These are phyloP conservation scores for Mola mola DNA, from an alignment of 2,113 vertebrate genomes.

Conservation along the genomic window DNA sequence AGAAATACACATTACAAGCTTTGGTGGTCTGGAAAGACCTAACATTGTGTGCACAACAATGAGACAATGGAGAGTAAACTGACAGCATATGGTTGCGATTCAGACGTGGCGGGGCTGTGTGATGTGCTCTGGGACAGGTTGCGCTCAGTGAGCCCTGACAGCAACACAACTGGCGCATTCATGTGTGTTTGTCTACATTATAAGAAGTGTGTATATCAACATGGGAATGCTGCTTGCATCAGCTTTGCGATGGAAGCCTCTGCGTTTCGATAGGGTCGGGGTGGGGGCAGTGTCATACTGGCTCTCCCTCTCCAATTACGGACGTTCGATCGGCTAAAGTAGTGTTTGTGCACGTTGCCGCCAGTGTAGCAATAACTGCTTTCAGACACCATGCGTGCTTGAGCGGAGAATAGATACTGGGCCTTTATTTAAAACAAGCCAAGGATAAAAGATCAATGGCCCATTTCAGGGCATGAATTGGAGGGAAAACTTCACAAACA, in stretches of 20 bases:
- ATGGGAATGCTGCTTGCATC: slow-evolving; percentile 55
- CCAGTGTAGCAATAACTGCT: slow-evolving; percentile 62
- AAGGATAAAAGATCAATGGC: slow-evolving; percentile 74
- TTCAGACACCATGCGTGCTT: slow-evolving; percentile 63
- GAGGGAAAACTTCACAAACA: slow-evolving; percentile 77
- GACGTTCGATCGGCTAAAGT: slow-evolving; percentile 72
- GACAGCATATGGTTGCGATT: slow-evolving; percentile 26
- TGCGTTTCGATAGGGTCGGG: slow-evolving; percentile 26
- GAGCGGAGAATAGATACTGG: slow-evolving; percentile 59
- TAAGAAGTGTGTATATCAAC: slow-evolving; percentile 51
- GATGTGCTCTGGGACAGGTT: slow-evolving; percentile 54
- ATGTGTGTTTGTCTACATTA: slow-evolving; percentile 50
- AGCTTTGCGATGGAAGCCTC: slow-evolving; percentile 59
- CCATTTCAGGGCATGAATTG: slow-evolving; percentile 65
- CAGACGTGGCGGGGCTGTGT: slow-evolving; percentile 46
- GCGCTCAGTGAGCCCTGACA: slow-evolving; percentile 59
- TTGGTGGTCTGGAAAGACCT: slow-evolving; percentile 46
- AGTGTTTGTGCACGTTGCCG: slow-evolving; percentile 61
- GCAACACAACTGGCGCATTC: slow-evolving; percentile 24
- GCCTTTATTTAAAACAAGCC: slow-evolving; percentile 77
- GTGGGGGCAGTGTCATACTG: slow-evolving; percentile 22
- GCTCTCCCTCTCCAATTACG: slow-evolving; percentile 72
- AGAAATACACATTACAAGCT: slow-evolving; percentile 34
- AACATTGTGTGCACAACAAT: slow-evolving; percentile 31
- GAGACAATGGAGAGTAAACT: slow-evolving; percentile 27